Evolutionary conservation across 2,113 vertebrate genomes (phyloP).

Genomic region (Phrynosoma blainvillii): DNA sequence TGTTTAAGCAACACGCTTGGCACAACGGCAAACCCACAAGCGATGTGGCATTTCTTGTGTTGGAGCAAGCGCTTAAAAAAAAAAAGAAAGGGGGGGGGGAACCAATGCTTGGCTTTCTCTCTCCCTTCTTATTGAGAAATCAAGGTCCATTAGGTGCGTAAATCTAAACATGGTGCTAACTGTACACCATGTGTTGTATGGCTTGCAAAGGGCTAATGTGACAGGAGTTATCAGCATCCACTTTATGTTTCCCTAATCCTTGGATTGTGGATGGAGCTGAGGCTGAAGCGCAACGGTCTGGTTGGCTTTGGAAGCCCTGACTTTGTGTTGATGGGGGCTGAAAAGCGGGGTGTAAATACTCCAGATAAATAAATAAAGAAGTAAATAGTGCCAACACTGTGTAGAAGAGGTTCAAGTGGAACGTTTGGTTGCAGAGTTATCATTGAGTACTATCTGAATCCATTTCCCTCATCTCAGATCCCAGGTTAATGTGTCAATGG

Average conservation of each 20-base stretch:
- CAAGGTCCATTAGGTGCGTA: background rate
- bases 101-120: background rate
- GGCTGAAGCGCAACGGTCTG: background rate
- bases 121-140: background rate
- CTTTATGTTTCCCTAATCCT: constrained; percentile 12
- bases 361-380: too few relatives aligned
- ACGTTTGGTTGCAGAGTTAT: constrained; percentile 30
- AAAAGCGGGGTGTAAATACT: too few relatives aligned
- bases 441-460: background rate
- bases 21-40: background rate
- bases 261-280: constrained; percentile 1
- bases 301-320: background rate
- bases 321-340: background rate
- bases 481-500: background rate
- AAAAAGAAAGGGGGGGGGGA: too few relatives aligned
- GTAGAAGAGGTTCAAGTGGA: background rate
- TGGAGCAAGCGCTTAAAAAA: background rate
- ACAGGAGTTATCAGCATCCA: constrained; percentile 31
- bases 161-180: background rate
- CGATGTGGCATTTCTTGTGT: constrained; percentile 13
- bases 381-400: background rate
- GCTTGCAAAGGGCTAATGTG: background rate
- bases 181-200: background rate
- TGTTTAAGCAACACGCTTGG: background rate
- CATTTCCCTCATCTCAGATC: background rate